Base-by-base conservation (phyloP, 2,888 invertebrate genomes). In the Rhagonycha fulva region DNA sequence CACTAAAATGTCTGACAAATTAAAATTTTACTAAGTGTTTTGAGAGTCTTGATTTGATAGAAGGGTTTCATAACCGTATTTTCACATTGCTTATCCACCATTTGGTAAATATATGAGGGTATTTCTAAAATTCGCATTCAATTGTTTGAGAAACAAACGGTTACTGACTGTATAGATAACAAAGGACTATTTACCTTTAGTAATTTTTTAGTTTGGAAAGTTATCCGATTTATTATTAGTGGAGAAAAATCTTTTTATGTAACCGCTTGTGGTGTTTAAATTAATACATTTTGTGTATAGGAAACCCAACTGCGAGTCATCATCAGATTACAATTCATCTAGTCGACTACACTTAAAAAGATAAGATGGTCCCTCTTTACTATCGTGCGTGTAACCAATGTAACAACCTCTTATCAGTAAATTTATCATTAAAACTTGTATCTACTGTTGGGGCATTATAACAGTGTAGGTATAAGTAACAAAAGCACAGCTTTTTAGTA, bases 321-420 rank as follows among this genome's bases (percentile, higher is more conserved):
- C 74, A 77, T 77, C 74, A 74, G 77, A 77, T 74, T 77, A 77
- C 69, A 74, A 69, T 69, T 67, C 74, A 73, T 74, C 71, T 72
- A 72, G 72, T 70, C 70, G 74, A 74, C 75, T 74, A 72, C 71
- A 72, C 72, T 77, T 74, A 76, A 76, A 76, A 61, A 74, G 76
- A 76, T 76, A 76, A 76, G 76, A 76, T 74, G 76, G 76, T 26
- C 74, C 74, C 76, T 74, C 74, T 74, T 74, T 71, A 68, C 70
- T 70, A 66, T 68, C 67, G 11, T 69, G 47, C 63, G 26, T 71
- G 62, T 47, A 67, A 30, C 70, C 68, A 72, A 73, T 72, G 73
- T 70, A 71, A 72, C 62, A 73, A 76, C 73, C 71, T 69, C 70
- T 76, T 76, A 76, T 76, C 76, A 71, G 71, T 62, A 71, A 76